These are phyloP conservation scores for Diaperis boleti DNA, from an alignment of 2,888 invertebrate genomes.

Conservation along the genomic window DNA sequence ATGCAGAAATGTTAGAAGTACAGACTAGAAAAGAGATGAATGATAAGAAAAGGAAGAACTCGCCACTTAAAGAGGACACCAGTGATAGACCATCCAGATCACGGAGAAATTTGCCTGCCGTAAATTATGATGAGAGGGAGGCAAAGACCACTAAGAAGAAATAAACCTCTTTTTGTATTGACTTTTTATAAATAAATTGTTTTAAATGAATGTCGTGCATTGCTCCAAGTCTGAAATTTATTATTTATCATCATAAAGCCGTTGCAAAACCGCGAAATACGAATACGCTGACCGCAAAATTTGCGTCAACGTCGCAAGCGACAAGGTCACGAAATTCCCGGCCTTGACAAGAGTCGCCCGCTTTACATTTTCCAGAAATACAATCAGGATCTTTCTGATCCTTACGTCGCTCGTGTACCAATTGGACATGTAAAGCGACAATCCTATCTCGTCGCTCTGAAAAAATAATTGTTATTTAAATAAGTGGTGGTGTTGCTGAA, in stretches of 20 bases:
- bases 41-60: not conserved
- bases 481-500: not conserved
- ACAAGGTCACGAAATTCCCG: constrained; percentile 66
- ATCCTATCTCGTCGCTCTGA: constrained; percentile 53
- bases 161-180: too few relatives aligned
- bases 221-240: too few relatives aligned
- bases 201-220: too few relatives aligned
- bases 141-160: too few relatives aligned
- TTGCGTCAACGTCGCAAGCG: constrained; percentile 66
- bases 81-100: too few relatives aligned
- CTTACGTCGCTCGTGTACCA: constrained; percentile 59
- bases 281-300: constrained; percentile 8
- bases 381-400: constrained; percentile 62
- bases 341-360: constrained; percentile 67
- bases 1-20: not conserved
- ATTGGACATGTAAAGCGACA: constrained; percentile 64
- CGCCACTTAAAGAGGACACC: too few relatives aligned
- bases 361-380: constrained; percentile 65
- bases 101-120: too few relatives aligned
- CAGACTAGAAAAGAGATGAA: not conserved
- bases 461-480: not conserved
- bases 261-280: not conserved
- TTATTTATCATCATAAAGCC: too few relatives aligned
- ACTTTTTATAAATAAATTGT: too few relatives aligned
- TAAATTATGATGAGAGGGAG: too few relatives aligned